Evolutionary conservation across 2,797 vertebrate genomes (phyloP), one percentile per base, ranked within the genome.

Genomic region (Xiphorhynchus erythropygius): DNA sequence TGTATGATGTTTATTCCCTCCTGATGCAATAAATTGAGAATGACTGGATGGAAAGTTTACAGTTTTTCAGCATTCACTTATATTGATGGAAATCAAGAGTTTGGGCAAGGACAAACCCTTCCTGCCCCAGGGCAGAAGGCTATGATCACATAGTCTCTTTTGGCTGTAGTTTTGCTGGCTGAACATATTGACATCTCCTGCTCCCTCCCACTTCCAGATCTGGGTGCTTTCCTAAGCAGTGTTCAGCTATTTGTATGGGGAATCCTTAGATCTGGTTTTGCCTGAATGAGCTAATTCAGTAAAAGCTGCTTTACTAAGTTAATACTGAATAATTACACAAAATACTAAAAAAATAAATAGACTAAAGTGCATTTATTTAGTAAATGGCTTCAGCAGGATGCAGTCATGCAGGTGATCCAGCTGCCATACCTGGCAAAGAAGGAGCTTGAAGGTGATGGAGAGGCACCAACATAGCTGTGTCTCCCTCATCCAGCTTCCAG

Each of bases 1-100:
- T 95, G 86, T 92, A 67, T 91, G 94, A 90, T 89, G 85, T 96
- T 96, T 90, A 93, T 96, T 95, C 70, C 93, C 92, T 88, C 93
- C 68, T 75, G 55, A 87, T 94, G 96, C 59, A 87, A 90, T 96
- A 96, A 95, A 96, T 90, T 78, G 94, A 35, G 78, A 81, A 83
- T 89, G 83, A 87, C 86, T 95, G 73, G 35, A 87, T 78, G 94
- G 67, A 93, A 96, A 93, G 76, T 86, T 97, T 84, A 83, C 53
- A 64, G 87, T 56, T 91, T 89, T 94, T 79, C 82, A 80, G 30
- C 0, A 0, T 88, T 93, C 75, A 37, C 18, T 89, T 91, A 69
- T 73, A 93, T 62, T 78, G 89, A 89, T 71, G 86, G 77, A 94
- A 94, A 96, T 81, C 55, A 92, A 77, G 75, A 78, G 55, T 88